Evolutionary conservation across 2,113 vertebrate species (phyloP).

Genomic region (Podilymbus podiceps): DNA sequence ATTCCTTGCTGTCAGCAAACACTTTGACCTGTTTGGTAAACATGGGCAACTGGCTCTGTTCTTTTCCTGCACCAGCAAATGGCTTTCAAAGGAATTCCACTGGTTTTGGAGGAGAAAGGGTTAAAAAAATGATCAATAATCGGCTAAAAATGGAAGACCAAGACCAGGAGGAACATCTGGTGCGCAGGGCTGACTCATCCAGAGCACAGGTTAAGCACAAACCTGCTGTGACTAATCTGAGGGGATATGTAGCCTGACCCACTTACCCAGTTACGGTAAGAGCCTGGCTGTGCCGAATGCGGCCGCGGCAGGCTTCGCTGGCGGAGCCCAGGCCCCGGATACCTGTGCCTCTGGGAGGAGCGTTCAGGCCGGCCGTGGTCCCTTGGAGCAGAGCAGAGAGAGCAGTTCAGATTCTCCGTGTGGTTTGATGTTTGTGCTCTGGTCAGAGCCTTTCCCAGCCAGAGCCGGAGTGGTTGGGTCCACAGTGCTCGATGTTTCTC

Average conservation of each 20-base stretch:
- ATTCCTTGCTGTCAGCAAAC: neutral
- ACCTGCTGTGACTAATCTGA: slow-evolving; percentile 27
- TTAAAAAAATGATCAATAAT: neutral
- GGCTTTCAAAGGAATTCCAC: neutral
- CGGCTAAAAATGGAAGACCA: neutral
- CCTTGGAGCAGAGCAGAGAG: neutral
- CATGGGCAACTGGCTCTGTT: neutral
- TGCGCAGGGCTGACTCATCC: neutral
- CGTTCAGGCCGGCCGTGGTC: accelerated
- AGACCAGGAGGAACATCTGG: slow-evolving; percentile 7
- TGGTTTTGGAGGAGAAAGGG: neutral
- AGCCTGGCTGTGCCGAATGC: neutral
- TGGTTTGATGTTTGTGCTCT: accelerated
- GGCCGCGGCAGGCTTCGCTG: neutral
- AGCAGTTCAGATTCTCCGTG: neutral
- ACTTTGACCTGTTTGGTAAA: neutral
- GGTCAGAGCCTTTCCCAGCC: neutral
- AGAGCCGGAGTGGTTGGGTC: neutral
- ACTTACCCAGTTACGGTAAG: slow-evolving; percentile 15
- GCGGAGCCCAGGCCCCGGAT: neutral
- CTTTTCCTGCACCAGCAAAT: neutral
- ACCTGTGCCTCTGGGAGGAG: neutral
- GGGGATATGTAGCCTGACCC: slow-evolving; percentile 24
- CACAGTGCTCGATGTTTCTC: accelerated
- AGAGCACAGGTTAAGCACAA: neutral